Evolutionary conservation across 2,797 vertebrate species (phyloP).

Genomic region (Eurystomus glaucurus): DNA sequence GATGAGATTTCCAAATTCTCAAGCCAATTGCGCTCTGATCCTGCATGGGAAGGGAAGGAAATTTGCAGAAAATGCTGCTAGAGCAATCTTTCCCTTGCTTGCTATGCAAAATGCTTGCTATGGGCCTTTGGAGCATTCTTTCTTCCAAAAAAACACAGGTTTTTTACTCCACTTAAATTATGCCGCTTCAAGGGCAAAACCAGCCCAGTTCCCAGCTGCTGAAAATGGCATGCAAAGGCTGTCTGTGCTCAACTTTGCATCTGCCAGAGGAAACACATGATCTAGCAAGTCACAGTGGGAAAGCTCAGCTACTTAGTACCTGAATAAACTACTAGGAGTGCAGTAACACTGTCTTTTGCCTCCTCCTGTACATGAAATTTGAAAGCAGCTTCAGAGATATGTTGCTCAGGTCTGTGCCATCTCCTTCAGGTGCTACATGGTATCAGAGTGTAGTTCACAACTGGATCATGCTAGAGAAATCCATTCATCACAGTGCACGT

Average conservation of each 20-base stretch:
- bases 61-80: no score
- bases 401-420: neutral
- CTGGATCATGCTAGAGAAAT: neutral
- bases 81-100: neutral
- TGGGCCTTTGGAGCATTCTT: neutral
- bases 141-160: no score
- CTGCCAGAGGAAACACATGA: neutral
- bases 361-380: neutral
- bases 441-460: neutral
- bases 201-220: neutral
- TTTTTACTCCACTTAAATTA: neutral
- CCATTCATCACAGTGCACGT: neutral
- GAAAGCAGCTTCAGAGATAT: neutral
- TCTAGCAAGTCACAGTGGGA: neutral
- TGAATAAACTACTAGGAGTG: neutral
- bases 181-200: neutral
- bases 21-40: accelerated
- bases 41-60: neutral
- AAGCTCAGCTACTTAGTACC: neutral
- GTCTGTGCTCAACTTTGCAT: neutral
- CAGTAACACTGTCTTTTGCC: neutral
- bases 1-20: neutral
- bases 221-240: neutral
- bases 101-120: neutral
- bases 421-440: neutral